Evolutionary conservation across 2,888 invertebrate species (phyloP), one percentile per base, ranked within the genome.

Genomic region (Oxytorus armatus): DNA sequence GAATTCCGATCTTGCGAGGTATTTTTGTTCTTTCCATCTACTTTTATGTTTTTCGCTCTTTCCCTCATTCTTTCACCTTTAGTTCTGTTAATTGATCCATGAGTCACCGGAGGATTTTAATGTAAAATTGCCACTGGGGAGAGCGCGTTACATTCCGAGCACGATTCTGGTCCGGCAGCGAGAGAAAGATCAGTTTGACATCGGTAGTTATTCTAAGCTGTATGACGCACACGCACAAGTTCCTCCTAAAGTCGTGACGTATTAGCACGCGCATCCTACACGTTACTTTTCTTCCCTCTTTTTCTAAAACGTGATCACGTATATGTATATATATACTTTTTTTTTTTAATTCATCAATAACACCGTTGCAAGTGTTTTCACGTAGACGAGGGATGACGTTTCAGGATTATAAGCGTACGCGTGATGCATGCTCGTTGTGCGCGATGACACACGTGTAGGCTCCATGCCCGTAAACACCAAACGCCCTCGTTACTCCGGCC

Each of bases 181-280:
- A 42, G 72, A 73, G 72, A 47, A 65, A 51, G 61, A n/a, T n/a
- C 66, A 83, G 90, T 88, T 90, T 90, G 90, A 89, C 90, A 90
- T 90, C 90, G 90, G 88, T 85, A 75, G 88, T 90, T 90, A 91
- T 91, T 91, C 90, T 90, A 89, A 89, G 90, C 88, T 79, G 86
- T 84, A 84, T 91, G 91, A 91, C 91, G 91, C 91, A 90, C 83
- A 51, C 83, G 44, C 72, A 36, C n/a, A n/a, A n/a, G 66, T 66
- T 79, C 53, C 55, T 72, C 72, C 57, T 25, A 66, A 47, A 42
- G 49, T 36, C n/a, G 61, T 23, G 25, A 61, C 47, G 70, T 53
- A 47, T 61, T 76, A 44, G 47, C 36, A 4, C 36, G 29, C 29
- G 3, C 33, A n/a, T n/a, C 51, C 66, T 70, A 77, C 72, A 66